Percentiles rank a stretch among this genome's conserved stretches.
Conservation (phyloP, 1,140 invertebrate species). For the Drosophila quadrilineata region DNA sequence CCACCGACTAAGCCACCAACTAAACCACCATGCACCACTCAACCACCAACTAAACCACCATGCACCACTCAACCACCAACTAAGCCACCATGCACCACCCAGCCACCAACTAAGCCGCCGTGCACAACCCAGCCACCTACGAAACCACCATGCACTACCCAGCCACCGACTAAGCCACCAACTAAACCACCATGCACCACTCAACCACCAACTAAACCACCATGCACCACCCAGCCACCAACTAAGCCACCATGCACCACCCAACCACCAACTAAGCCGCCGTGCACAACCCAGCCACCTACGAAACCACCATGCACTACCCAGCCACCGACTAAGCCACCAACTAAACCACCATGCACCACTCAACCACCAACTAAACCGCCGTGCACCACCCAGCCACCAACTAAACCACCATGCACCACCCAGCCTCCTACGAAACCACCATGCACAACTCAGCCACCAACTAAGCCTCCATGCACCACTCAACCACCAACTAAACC, state of each 20-base stretch:
- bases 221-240: background rate
- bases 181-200: background rate
- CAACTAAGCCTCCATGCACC: background rate
- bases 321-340: background rate
- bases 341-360: too few relatives aligned
- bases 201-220: background rate
- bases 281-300: background rate
- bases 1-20: background rate
- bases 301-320: background rate
- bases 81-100: too few relatives aligned
- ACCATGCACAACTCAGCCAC: background rate
- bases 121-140: background rate
- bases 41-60: background rate
- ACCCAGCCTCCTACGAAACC: background rate
- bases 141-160: background rate
- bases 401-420: background rate
- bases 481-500: background rate
- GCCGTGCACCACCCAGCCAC: background rate
- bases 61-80: too few relatives aligned
- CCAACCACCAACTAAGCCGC: background rate
- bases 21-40: background rate
- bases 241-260: background rate
- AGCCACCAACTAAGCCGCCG: background rate
- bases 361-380: background rate
- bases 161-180: background rate